A percentile compares a stretch with the other conserved stretches of the same genome.
Evolutionary conservation across 2,797 vertebrate species (phyloP).

Genomic region (Chrysocyon brachyurus): DNA sequence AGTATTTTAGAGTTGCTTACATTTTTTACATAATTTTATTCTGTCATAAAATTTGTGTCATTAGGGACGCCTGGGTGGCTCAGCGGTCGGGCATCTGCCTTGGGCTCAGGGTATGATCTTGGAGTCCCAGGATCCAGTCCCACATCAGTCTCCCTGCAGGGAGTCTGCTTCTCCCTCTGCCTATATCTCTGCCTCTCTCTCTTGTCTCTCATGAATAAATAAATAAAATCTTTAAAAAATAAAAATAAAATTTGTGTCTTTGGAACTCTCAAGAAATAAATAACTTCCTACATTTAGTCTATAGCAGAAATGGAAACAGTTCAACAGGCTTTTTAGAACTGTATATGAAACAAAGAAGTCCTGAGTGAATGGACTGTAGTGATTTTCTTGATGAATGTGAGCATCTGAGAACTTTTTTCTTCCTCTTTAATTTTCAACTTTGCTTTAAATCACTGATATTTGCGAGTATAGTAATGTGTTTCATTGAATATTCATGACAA

Average conservation of each 20-base stretch:
- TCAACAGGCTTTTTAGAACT: neutral
- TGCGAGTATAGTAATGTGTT: neutral
- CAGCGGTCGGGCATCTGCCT: no score
- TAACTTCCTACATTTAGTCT: neutral
- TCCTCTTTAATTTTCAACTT: constrained; percentile 36
- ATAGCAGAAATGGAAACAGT: neutral
- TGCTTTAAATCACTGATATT: constrained; percentile 37
- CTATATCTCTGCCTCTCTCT: no score
- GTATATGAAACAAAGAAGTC: neutral
- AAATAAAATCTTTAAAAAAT: no score
- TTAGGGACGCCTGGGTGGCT: no score
- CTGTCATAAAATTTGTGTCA: neutral
- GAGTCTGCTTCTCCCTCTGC: no score
- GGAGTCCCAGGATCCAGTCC: no score
- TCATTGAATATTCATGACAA: neutral
- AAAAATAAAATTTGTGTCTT: neutral
- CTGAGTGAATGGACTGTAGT: neutral
- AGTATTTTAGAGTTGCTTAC: constrained; percentile 31
- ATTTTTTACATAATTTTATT: neutral
- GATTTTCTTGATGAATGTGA: neutral
- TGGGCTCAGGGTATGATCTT: no score
- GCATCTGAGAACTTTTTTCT: neutral
- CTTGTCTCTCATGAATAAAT: no score
- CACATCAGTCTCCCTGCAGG: no score
- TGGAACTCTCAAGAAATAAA: neutral